These are phyloP conservation scores for Brachymystax lenok DNA, from an alignment of 2,797 vertebrate species.

Conservation along the genomic window DNA sequence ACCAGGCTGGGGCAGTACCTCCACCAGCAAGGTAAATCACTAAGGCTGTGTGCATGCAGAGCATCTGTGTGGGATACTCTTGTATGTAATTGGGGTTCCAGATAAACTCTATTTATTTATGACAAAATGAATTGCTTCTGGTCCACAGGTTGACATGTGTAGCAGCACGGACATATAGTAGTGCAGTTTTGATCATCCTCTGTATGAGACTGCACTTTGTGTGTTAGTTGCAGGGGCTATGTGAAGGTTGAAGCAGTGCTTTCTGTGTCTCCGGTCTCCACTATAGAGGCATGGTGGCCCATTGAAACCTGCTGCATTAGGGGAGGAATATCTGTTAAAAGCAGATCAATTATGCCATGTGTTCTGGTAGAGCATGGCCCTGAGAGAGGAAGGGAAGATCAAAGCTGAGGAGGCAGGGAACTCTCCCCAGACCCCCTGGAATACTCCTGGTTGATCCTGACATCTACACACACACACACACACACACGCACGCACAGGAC, in stretches of 20 bases:
- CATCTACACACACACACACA: background rate
- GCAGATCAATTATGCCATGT: conserved; percentile 62
- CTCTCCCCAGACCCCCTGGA: conserved; percentile 34
- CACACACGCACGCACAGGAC: conserved; percentile 11
- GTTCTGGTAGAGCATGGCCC: conserved; percentile 23
- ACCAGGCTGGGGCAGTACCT: conserved; percentile 7
- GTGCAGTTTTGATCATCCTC: too few relatives aligned
- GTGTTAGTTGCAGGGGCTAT: conserved; percentile 8
- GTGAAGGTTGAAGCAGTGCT: conserved; percentile 33
- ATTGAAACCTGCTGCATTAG: conserved; percentile 52
- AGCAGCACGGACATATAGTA: background rate
- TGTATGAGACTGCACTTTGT: background rate
- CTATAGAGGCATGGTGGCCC: conserved; percentile 57
- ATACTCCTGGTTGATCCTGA: conserved; percentile 23
- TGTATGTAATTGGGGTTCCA: background rate
- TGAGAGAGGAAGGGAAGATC: conserved; percentile 38
- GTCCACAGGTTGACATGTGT: background rate
- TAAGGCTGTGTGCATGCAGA: too few relatives aligned
- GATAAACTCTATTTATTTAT: background rate
- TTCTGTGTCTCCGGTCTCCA: conserved; percentile 28
- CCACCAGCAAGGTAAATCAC: background rate
- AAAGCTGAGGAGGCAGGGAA: conserved; percentile 46
- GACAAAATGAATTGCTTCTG: background rate
- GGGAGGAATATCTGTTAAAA: conserved; percentile 32
- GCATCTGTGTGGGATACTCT: background rate